Evolutionary conservation across 2,113 vertebrate genomes (phyloP).

Genomic region (Oplegnathus fasciatus): DNA sequence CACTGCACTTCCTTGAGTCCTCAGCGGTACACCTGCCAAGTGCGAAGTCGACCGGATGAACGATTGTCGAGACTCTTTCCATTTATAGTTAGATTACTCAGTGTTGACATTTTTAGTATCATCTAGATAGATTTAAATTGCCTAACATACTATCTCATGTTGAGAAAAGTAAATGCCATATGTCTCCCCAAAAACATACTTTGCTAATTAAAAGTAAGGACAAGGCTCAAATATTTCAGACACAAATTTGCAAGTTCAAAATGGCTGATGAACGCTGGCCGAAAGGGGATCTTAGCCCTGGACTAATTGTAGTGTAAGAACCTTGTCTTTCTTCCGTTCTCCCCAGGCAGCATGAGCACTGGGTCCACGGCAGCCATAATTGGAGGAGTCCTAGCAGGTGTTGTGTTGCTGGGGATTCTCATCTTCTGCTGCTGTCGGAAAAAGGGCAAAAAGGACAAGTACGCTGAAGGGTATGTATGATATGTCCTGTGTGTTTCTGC

Average conservation of each 20-base stretch:
- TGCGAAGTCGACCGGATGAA: no score
- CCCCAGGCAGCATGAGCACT: slow-evolving; percentile 88
- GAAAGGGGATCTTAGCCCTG: not conserved
- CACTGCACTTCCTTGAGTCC: no score
- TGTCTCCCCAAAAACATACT: not conserved
- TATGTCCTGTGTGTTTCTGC: not conserved
- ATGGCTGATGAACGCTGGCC: not conserved
- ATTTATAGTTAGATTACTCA: no score
- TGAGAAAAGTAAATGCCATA: no score
- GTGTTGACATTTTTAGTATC: no score
- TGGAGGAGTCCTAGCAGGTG: slow-evolving; percentile 81
- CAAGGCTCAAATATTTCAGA: not conserved
- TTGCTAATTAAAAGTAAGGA: not conserved
- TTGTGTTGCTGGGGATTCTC: slow-evolving; percentile 84
- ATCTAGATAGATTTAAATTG: no score
- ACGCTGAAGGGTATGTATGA: slow-evolving; percentile 73
- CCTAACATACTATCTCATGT: no score
- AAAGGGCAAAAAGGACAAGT: slow-evolving; percentile 69
- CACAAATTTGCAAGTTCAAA: not conserved
- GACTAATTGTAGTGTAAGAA: not conserved
- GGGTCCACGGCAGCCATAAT: slow-evolving; percentile 87
- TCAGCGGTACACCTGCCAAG: no score
- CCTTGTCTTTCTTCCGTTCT: not conserved
- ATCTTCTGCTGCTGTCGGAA: slow-evolving; percentile 86
- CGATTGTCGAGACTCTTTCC: no score